These are phyloP conservation scores for Drosophila siamana DNA, from an alignment of 2,888 invertebrate species.

Conservation along the genomic window DNA sequence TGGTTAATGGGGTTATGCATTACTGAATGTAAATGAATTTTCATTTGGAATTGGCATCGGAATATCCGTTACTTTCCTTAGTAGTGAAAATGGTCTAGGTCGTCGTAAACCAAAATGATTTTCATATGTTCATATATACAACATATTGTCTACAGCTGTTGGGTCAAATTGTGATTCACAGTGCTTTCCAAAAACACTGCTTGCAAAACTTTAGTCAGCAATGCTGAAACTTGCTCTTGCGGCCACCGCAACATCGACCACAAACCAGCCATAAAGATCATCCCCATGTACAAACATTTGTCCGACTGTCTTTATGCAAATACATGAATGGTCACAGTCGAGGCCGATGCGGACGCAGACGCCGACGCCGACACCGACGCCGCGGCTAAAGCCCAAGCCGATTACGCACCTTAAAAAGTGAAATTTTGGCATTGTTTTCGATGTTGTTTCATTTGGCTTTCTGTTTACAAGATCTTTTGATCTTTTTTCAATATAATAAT, in stretches of 20 bases:
- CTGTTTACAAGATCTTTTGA: slow-evolving; percentile 38
- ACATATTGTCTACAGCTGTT: slow-evolving; percentile 3
- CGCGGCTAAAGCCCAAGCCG: slow-evolving; percentile 60
- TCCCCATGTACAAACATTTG: slow-evolving; percentile 33
- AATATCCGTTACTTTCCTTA: slow-evolving; percentile 21
- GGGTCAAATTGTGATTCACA: slow-evolving; percentile 24
- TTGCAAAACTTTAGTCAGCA: slow-evolving; percentile 25
- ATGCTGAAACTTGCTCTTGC: slow-evolving; percentile 47
- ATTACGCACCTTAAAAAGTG: slow-evolving; percentile 83
- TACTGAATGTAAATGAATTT: slow-evolving; percentile 60
- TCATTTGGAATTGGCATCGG: slow-evolving; percentile 2
- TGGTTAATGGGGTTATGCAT: slow-evolving; percentile 64
- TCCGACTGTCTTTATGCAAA: slow-evolving; percentile 48
- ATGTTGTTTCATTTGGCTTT: slow-evolving; percentile 42
- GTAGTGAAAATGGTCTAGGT: slow-evolving; percentile 18
- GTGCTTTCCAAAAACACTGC: slow-evolving; percentile 26
- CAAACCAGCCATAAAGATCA: slow-evolving; percentile 35
- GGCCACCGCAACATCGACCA: slow-evolving; percentile 33
- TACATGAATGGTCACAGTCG: slow-evolving; percentile 36
- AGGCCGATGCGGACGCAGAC: slow-evolving; percentile 48
- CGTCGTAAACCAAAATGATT: slow-evolving; percentile 4
- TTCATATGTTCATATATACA: slow-evolving; percentile 1
- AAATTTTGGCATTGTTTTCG: slow-evolving; percentile 68
- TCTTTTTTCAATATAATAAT: slow-evolving; percentile 16
- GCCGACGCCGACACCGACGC: slow-evolving; percentile 51